Evolutionary conservation across 2,888 invertebrate genomes (phyloP), one percentile per base, ranked within the genome.

Genomic region (Hyposoter dolosus): DNA sequence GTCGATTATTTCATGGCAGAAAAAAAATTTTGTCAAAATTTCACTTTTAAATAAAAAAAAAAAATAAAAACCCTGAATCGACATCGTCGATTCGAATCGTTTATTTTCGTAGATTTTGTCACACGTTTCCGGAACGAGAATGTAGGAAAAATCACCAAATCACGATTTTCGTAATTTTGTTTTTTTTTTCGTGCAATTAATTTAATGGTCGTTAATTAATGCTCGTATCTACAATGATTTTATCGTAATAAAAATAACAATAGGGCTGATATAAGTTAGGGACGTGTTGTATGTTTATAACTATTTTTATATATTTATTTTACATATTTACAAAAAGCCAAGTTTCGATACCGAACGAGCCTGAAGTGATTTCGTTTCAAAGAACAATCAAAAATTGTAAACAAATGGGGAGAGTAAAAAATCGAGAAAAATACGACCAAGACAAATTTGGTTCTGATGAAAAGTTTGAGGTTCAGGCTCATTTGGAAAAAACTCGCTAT

Each of bases 181-280:
- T 47, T 47, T 50, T 47, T 68, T 66, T 69, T 45, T 50, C 65
- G 68, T 78, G 56, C 47, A 87, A 88, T 91, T 90, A 90, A 91
- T 89, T 92, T 90, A 89, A 87, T 90, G 89, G 88, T 88, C 90
- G 89, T 80, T 76, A 71, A 60, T 47, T 47, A 47, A 79, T 92
- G 12, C 28, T 28, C 60, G 60, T 93, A 93, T 92, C 91, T 92
- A 93, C 93, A 93, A 90, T 90, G 89, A 90, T 92, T 87, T 82
- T 65, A 86, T 91, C 91, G 83, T 86, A 83, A 82, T 92, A 93
- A 93, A 92, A 93, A 91, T 93, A 93, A 93, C 93, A 93, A 92
- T 92, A 91, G 89, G 82, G 77, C 60, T 81, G 68, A 76, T 82
- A 84, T 84, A 83, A 79, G 75, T 85, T 88, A 86, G 83, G 83